Evolutionary conservation across 2,888 invertebrate species (phyloP).

Genomic region (Drosophila flavopinicola): DNA sequence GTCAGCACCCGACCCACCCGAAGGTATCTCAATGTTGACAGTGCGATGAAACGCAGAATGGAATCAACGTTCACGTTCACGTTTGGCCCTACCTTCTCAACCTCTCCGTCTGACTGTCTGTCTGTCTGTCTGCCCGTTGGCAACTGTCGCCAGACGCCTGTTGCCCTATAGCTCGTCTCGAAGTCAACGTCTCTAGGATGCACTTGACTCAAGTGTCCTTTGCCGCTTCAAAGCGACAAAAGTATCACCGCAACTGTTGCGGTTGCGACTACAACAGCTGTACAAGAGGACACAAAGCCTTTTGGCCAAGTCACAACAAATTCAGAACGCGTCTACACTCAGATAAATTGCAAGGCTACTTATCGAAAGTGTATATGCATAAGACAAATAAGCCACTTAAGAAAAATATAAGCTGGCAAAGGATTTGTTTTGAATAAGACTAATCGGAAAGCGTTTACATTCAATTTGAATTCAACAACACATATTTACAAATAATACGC

Average conservation of each 20-base stretch:
- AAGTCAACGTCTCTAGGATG: constrained; percentile 40
- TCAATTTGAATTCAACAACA: no score
- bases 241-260: constrained; percentile 75
- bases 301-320: constrained; percentile 34
- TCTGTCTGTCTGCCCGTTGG: not conserved
- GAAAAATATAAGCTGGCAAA: no score
- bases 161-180: not conserved
- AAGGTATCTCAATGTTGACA: constrained; percentile 61
- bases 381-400: not conserved
- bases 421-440: no score
- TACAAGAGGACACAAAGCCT: constrained; percentile 7
- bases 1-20: constrained; percentile 5
- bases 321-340: constrained; percentile 20
- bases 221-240: constrained; percentile 68
- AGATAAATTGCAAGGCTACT: constrained; percentile 3
- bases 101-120: not conserved
- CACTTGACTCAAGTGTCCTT: constrained; percentile 70
- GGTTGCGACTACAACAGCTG: constrained; percentile 45
- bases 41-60: constrained; percentile 48
- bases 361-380: not conserved
- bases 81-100: constrained; percentile 1
- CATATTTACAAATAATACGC: no score
- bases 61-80: constrained; percentile 44
- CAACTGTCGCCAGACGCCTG: constrained; percentile 7
- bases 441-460: no score